Percentiles rank a stretch among this genome's conserved stretches.
Conservation (phyloP, 2,888 invertebrate species). For the Paralinhomoeus sp. region DNA sequence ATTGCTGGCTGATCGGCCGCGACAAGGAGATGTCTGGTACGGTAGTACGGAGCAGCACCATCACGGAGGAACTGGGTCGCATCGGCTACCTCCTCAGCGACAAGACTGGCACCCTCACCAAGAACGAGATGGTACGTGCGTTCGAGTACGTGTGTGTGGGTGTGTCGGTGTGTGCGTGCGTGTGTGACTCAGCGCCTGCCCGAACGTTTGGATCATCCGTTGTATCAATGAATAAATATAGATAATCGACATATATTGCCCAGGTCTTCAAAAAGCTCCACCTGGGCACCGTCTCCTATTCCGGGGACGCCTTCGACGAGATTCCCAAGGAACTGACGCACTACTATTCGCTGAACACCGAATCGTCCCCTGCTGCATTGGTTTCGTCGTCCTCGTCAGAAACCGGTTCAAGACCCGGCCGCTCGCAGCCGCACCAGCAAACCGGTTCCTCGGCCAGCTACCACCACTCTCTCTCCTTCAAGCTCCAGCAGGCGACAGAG, state of each 20-base stretch:
- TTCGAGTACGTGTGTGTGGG: background rate
- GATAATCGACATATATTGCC: background rate
- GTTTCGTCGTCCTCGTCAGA: background rate
- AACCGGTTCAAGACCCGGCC: no score
- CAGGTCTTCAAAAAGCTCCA: constrained; percentile 69
- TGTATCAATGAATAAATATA: background rate
- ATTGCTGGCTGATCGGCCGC: constrained; percentile 82
- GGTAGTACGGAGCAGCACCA: constrained; percentile 85
- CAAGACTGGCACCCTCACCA: constrained; percentile 92
- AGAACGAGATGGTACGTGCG: constrained; percentile 66
- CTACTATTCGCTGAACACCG: background rate
- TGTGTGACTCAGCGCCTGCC: background rate
- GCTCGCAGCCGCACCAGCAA: no score
- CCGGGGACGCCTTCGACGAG: constrained; percentile 61
- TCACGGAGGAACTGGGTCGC: constrained; percentile 88
- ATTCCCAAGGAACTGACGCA: constrained; percentile 16
- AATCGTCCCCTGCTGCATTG: background rate
- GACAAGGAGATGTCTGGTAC: constrained; percentile 80
- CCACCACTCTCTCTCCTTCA: background rate
- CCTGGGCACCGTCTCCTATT: constrained; percentile 71
- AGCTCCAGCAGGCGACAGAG: constrained; percentile 47
- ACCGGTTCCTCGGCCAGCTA: no score
- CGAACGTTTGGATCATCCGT: no score
- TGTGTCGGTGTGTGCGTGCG: background rate
- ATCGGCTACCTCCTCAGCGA: constrained; percentile 89